A percentile compares a stretch with the other conserved stretches of the same genome.
Conservation (phyloP, 2,888 invertebrate genomes). For the Lasioglossum figueresi region DNA sequence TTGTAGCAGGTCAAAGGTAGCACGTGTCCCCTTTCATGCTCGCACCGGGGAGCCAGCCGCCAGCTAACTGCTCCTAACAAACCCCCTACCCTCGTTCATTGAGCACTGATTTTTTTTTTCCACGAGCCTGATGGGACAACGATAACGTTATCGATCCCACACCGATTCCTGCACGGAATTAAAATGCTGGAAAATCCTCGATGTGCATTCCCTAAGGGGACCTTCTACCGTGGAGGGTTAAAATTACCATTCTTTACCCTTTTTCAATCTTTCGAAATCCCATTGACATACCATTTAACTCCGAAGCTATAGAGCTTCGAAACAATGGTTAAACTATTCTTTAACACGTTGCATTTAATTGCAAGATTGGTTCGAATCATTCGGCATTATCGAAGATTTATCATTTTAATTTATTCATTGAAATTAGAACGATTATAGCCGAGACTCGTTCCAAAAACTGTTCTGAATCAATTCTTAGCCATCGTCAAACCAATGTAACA, state of each 20-base stretch:
- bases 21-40: slow-evolving; percentile 46
- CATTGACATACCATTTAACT: not conserved
- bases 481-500: too few species aligned
- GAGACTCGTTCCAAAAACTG: too few species aligned
- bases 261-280: not conserved
- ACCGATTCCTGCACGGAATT: not conserved
- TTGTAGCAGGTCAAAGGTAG: slow-evolving; percentile 49
- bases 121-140: slow-evolving; percentile 20
- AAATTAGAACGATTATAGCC: too few species aligned
- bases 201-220: not conserved
- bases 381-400: too few species aligned
- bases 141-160: slow-evolving; percentile 32
- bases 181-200: not conserved
- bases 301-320: too few species aligned
- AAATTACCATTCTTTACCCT: not conserved
- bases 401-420: too few species aligned
- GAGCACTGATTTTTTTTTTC: slow-evolving; percentile 34
- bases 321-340: too few species aligned
- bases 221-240: not conserved
- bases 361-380: too few species aligned
- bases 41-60: slow-evolving; percentile 25
- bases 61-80: slow-evolving; percentile 45
- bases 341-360: too few species aligned
- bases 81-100: slow-evolving; percentile 21
- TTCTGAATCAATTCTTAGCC: too few species aligned